phyloP scores from a whole-genome alignment of 2,113 vertebrate species.

The Cephalopholis sonnerati region DNA sequence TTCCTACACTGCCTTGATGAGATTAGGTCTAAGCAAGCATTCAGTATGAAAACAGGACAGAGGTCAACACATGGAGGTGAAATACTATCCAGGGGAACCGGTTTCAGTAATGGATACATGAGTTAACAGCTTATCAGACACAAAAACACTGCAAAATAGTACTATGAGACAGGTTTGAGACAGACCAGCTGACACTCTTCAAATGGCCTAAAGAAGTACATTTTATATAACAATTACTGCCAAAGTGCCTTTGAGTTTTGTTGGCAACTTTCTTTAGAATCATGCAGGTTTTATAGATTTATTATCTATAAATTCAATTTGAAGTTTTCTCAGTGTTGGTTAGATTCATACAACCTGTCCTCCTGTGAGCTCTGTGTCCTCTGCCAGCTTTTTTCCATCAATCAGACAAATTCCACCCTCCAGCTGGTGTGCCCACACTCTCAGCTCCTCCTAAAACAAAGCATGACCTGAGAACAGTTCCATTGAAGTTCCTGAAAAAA shows the following conservation, averaged over 20 bases:
- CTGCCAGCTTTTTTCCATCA: conserved; percentile 87
- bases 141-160: background rate
- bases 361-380: conserved; percentile 87
- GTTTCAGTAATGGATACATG: too few species aligned
- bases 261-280: background rate
- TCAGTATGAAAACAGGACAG: too few species aligned
- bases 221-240: background rate
- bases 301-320: background rate
- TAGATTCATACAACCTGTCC: conserved; percentile 84
- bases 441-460: conserved; percentile 89
- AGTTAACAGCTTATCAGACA: too few species aligned
- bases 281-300: background rate
- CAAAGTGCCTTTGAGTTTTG: background rate
- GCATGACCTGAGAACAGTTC: conserved; percentile 9
- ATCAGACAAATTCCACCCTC: conserved; percentile 89
- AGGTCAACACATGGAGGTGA: too few species aligned
- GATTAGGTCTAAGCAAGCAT: too few species aligned
- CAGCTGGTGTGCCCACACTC: conserved; percentile 90
- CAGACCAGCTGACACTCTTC: background rate
- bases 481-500: background rate
- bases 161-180: background rate
- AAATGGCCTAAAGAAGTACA: background rate
- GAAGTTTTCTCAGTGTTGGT: too few species aligned
- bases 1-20: too few species aligned
- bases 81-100: too few species aligned